Evolutionary conservation across 2,888 invertebrate species (phyloP).

Genomic region (Macropis europaea): DNA sequence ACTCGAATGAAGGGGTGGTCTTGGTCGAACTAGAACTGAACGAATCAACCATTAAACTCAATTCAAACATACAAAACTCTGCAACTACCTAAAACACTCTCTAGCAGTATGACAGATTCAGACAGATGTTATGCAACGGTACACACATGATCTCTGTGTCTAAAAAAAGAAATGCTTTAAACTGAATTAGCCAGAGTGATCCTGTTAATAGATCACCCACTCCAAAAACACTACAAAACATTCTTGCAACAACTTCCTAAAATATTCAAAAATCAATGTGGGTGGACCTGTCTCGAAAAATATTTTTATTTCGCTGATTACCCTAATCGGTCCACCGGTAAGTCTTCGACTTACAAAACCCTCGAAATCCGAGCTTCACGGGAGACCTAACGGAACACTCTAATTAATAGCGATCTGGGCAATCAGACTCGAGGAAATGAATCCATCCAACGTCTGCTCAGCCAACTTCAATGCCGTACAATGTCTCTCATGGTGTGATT

Average conservation of each 20-base stretch:
- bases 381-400: conserved; percentile 27
- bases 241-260: neutral
- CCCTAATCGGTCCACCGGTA: neutral
- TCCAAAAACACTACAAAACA: no score
- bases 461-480: no score
- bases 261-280: neutral
- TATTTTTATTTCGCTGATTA: neutral
- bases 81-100: neutral
- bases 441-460: no score
- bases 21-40: conserved; percentile 63
- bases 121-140: conserved; percentile 16
- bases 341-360: neutral
- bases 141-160: conserved; percentile 1
- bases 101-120: neutral
- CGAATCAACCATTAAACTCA: neutral
- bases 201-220: no score
- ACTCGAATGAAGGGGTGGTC: conserved; percentile 60
- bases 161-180: conserved; percentile 24
- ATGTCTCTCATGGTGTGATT: no score
- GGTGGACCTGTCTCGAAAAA: neutral
- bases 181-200: no score
- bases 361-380: no score
- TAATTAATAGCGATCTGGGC: conserved; percentile 26
- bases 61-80: neutral
- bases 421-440: no score